Base-by-base conservation (phyloP, 2,888 invertebrate species). In the Torymus tubicola region DNA sequence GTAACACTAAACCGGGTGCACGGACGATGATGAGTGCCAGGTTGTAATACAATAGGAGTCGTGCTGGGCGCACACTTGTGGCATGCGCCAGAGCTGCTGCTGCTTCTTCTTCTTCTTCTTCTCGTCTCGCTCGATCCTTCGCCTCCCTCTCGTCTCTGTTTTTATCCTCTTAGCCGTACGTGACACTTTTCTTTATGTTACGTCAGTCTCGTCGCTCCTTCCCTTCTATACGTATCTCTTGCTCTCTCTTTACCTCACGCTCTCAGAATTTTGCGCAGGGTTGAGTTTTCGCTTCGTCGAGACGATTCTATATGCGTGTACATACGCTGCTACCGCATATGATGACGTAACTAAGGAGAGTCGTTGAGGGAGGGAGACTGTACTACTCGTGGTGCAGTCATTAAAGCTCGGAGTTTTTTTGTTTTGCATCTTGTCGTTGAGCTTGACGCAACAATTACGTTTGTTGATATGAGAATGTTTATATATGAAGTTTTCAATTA, bases 41-140 rank as follows among this genome's bases (percentile, higher is more conserved):
- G 50, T 71, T 88, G 89, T 88, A 90, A 90, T 85, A 86, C 86
- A 88, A 90, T 89, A 88, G 87, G 85, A 84, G 85, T 83, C 85
- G 84, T 83, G 85, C 76, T 83, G 86, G 87, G 86, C 42, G 42
- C 88, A 88, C 89, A 89, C 89, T 90, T 88, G 88, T 87, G 89
- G 90, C 89, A 89, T 89, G 89, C 87, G 89, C 87, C 87, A 84
- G 79, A 82, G 82, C 78, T 82, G 82, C 79, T 69, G 57, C 70
- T 63, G 65, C 75, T 21, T 18, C 31, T 58, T 63, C 55, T 58
- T 71, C 80, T 71, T 73, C 72, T 76, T 21, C 55, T 57, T 78
- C 63, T 57, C 60, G 52, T 53, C 61, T 61, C 53, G 21, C 42
- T 42, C 42, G 21, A 60, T 81, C 52, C 18, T 57, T 65, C 74